Conservation (phyloP, 2,113 vertebrate genomes). For the Calidris pugnax region DNA sequence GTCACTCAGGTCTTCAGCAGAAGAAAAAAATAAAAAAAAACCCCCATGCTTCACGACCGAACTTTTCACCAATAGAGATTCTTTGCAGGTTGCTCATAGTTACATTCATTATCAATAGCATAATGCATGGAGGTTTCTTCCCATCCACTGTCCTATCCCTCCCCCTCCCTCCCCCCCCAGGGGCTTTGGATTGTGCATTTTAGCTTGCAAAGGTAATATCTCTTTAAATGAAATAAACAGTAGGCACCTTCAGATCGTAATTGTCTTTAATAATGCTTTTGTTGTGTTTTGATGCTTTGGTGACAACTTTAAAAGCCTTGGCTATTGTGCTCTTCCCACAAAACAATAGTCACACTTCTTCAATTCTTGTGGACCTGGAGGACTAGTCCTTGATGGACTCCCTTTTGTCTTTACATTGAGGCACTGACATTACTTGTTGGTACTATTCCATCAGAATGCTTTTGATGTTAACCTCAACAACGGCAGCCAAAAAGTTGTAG, state of each 20-base stretch:
- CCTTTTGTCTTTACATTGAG: neutral
- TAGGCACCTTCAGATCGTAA: neutral
- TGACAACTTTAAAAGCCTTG: neutral
- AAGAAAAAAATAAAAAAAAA: neutral
- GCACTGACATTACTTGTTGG: neutral
- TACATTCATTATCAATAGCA: neutral
- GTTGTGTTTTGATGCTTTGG: neutral
- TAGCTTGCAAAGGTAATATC: neutral
- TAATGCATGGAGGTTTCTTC: neutral
- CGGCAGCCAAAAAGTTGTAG: neutral
- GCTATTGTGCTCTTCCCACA: neutral
- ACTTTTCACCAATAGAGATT: neutral
- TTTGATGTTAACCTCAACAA: neutral
- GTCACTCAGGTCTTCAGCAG: neutral
- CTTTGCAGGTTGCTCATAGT: neutral
- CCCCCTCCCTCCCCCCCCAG: too few relatives aligned
- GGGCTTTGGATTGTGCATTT: neutral
- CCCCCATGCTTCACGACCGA: rapidly evolving
- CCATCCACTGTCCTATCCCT: neutral
- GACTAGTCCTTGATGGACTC: neutral
- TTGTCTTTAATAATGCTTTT: neutral
- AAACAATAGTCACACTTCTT: neutral
- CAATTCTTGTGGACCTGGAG: neutral
- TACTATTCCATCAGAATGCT: neutral
- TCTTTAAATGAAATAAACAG: neutral